These are phyloP conservation scores for Formica aserva DNA, from an alignment of 2,888 invertebrate species.

Conservation along the genomic window DNA sequence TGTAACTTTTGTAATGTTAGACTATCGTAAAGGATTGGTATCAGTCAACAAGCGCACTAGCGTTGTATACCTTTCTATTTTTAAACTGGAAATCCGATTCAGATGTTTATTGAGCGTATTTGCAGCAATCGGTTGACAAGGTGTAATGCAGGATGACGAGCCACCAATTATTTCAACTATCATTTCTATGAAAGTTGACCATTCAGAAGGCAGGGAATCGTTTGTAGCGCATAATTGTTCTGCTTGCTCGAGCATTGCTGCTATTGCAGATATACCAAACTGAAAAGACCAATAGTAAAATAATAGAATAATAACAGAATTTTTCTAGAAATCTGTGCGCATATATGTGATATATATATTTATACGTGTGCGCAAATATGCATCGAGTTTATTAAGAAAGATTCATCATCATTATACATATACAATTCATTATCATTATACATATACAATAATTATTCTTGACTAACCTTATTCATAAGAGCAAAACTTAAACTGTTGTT, in stretches of 20 bases:
- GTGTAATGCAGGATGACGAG: constrained; percentile 78
- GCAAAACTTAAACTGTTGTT: constrained; percentile 85
- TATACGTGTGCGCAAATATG: neutral
- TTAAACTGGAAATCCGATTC: constrained; percentile 78
- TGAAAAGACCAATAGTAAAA: constrained; percentile 75
- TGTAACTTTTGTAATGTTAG: constrained; percentile 64
- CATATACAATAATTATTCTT: neutral
- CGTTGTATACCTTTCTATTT: constrained; percentile 78
- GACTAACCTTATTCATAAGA: constrained; percentile 86
- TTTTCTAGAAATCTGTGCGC: neutral
- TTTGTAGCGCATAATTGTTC: constrained; percentile 85
- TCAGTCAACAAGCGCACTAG: constrained; percentile 82
- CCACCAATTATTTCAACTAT: constrained; percentile 79
- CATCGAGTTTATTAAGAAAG: neutral
- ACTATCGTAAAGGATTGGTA: constrained; percentile 83
- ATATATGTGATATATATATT: neutral
- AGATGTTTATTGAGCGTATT: constrained; percentile 81
- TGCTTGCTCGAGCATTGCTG: constrained; percentile 86
- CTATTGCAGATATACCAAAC: constrained; percentile 88
- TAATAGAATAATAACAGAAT: neutral
- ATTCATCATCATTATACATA: neutral
- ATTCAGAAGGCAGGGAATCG: constrained; percentile 74
- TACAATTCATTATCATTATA: no score
- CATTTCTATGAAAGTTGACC: constrained; percentile 81
- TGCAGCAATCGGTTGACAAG: constrained; percentile 80